Conservation (phyloP, 2,797 vertebrate genomes). For the Buphagus erythrorhynchus region DNA sequence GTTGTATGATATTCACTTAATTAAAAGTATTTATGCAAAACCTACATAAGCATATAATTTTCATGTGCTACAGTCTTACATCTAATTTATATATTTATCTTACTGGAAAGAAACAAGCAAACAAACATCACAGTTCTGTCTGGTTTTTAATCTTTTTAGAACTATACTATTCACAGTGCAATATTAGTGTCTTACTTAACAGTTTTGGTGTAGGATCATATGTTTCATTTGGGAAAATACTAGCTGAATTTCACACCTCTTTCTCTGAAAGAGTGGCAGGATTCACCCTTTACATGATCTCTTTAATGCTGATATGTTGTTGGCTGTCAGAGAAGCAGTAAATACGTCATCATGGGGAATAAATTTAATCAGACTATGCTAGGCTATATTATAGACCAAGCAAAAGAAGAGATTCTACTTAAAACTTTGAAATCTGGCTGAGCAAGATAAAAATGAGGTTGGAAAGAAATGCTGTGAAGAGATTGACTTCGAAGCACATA, state of each 20-base stretch:
- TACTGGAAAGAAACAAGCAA: background rate
- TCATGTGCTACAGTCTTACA: background rate
- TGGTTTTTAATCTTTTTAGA: background rate
- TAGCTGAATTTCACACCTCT: background rate
- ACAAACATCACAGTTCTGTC: background rate
- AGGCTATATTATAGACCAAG: background rate
- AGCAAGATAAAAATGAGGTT: background rate
- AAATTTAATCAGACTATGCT: background rate
- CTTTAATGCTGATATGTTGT: background rate
- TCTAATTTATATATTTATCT: background rate
- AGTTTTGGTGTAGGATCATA: background rate
- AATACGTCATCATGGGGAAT: background rate
- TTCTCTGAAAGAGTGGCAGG: background rate
- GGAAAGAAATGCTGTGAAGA: background rate
- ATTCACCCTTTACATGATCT: background rate
- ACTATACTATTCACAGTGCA: background rate
- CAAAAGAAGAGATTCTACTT: background rate
- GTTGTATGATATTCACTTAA: background rate
- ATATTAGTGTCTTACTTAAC: background rate
- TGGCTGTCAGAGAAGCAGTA: background rate
- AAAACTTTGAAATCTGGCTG: background rate
- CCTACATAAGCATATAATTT: background rate
- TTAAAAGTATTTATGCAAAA: constrained; percentile 2
- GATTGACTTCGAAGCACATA: background rate
- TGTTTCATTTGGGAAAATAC: background rate